Evolutionary conservation across 2,113 vertebrate species (phyloP), one percentile per base, ranked within the genome.

Genomic region (Peucedramus taeniatus): DNA sequence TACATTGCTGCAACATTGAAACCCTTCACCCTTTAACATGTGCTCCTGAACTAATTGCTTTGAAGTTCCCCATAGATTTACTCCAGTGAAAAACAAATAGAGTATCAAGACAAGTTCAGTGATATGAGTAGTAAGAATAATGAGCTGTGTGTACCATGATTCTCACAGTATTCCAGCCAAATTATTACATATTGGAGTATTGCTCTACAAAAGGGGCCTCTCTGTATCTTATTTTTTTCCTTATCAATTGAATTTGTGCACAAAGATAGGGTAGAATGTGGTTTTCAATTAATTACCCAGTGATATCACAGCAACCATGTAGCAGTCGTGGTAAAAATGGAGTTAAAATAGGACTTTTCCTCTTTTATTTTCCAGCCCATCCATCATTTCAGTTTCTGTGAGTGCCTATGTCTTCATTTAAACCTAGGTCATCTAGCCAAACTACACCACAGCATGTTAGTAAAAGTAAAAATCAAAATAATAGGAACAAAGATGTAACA

Each of bases 21-120:
- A 97, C 91, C 90, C 72, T 96, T 97, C 95, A 96, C 85, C 94
- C 94, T 95, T 87, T 95, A 75, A 92, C 93, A 64, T 93, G 87
- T 57, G 87, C 92, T 94, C 87, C 89, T 89, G 77, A 94, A 79
- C 79, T 97, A 97, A 96, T 97, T 95, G 87, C 96, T 96, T 97
- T 96, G 89, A 97, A 96, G 91, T 75, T 96, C 90, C 82, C 59
- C 12, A 40, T 22, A 91, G 89, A 96, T 81, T 94, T 85, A 76
- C 63, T 88, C 49, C 77, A 31, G 49, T 77, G 89, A 85, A 94
- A 94, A 97, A 96, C 60, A 95, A 95, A 96, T 54, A 83, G 71
- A 87, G 72, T 83, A 56, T 83, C 63, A 78, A 85, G 90, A 81
- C 47, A 77, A 79, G 93, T 81, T 91, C 70, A 65, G 57, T n/a